phyloP scores from a whole-genome alignment of 1,140 invertebrate genomes.

The Orussus abietinus region DNA sequence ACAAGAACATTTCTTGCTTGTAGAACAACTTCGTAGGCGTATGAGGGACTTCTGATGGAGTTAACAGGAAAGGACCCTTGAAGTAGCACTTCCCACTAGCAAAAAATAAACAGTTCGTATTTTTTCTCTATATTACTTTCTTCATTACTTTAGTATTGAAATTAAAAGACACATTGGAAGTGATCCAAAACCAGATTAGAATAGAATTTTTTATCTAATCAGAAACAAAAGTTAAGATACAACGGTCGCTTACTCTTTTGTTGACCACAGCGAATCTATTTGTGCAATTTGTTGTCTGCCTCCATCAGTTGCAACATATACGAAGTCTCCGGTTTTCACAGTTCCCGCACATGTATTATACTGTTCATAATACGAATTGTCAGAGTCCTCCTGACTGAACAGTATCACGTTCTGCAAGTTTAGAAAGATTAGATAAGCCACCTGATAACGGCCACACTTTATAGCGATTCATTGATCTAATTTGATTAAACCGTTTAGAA shows the following conservation, averaged over 20 bases:
- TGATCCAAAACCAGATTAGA: conserved; percentile 9
- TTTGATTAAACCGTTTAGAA: too few species aligned
- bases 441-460: conserved; percentile 5
- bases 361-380: conserved; percentile 87
- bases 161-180: too few species aligned
- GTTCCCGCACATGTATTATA: conserved; percentile 80
- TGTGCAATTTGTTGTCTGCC: conserved; percentile 87
- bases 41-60: conserved; percentile 80
- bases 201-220: conserved; percentile 15
- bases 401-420: conserved; percentile 66
- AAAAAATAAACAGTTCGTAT: conserved; percentile 39
- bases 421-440: conserved; percentile 17
- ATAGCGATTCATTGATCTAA: conserved; percentile 13
- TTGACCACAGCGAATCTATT: conserved; percentile 91
- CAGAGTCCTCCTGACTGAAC: conserved; percentile 66
- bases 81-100: conserved; percentile 84
- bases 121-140: too few species aligned
- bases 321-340: conserved; percentile 88
- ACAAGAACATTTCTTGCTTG: conserved; percentile 91
- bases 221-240: too few species aligned
- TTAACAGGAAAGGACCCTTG: conserved; percentile 88
- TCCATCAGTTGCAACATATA: conserved; percentile 85
- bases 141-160: too few species aligned
- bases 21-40: conserved; percentile 78
- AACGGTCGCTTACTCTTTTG: conserved; percentile 77